Base-by-base conservation (phyloP, 2,113 vertebrate species). In the Vicugna pacos region DNA sequence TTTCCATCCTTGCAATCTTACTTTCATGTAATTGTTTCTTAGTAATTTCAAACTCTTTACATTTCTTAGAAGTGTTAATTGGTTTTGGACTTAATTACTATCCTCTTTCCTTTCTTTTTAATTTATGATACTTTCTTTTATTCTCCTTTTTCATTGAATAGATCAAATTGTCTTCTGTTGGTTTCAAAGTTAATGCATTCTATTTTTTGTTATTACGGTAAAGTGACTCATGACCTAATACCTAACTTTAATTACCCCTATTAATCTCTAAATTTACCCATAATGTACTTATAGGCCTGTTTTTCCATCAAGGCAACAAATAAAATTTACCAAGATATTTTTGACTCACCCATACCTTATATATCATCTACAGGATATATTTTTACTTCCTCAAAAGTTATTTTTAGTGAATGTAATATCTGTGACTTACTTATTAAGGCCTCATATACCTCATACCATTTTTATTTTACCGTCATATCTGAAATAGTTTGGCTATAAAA, bases 381-480 rank as follows among this genome's bases (percentile, higher is more conserved):
- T 73, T 89, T 32, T 20, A 48, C 11, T 69, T 60, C 17, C 5
- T 96, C 30, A 82, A 26, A 88, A 84, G 70, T 84, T 89, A 58
- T 20, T 87, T 90, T 93, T 94, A 84, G 42, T 93, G 32, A 84
- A 26, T 80, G 2, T 83, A 72, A 11, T 85, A 58, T 69, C 9
- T 93, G n/a, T 92, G 86, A 15, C 87, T 46, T 73, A 42, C 35
- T 35, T 85, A 16, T 30, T 80, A 13, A 89, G 96, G 58, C n/a
- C 20, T 83, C 42, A 62, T 79, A 42, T 28, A 60, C 70, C 32
- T 69, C 17, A 32, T 77, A 20, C 0, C 75, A 7, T 75, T 92
- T 96, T 95, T 96, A 42, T 94, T 54, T 81, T 46, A 14, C 17
- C 15, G 77, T 94, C 16, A 32, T 82, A 50, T 86, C 26, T 92